These are phyloP conservation scores for Ameiurus melas DNA, from an alignment of 2,113 vertebrate species.

Conservation along the genomic window DNA sequence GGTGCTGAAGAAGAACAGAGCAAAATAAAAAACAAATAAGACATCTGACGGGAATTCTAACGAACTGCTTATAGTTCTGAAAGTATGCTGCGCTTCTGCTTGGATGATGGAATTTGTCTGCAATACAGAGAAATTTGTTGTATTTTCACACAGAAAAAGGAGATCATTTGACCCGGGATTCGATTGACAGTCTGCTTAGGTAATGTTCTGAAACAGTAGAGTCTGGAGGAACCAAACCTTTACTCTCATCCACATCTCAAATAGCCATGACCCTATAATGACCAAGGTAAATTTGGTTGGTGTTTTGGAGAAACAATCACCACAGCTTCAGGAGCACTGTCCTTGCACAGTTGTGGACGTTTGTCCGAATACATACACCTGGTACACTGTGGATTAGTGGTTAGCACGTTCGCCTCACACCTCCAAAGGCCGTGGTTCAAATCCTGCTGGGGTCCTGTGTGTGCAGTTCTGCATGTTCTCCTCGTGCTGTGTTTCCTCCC, in stretches of 20 bases:
- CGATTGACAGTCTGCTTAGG: too few relatives aligned
- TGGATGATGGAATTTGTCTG: neutral
- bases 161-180: neutral
- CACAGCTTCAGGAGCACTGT: neutral
- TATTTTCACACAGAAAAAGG: neutral
- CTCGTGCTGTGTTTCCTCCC: too few relatives aligned
- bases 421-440: too few relatives aligned
- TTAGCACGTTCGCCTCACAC: too few relatives aligned
- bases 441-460: too few relatives aligned
- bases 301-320: neutral
- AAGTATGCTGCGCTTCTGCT: neutral
- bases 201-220: neutral
- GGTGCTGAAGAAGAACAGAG: slow-evolving; percentile 47
- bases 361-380: neutral
- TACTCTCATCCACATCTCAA: neutral
- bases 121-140: neutral
- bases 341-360: neutral
- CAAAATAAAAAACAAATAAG: slow-evolving; percentile 43
- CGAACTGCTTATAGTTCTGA: neutral
- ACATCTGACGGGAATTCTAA: slow-evolving; percentile 51
- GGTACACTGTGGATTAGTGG: too few relatives aligned
- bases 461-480: too few relatives aligned
- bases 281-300: neutral
- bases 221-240: neutral
- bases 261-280: neutral